Base-by-base conservation (phyloP, 1,140 invertebrate species). In the Himalopsyche phryganea region DNA sequence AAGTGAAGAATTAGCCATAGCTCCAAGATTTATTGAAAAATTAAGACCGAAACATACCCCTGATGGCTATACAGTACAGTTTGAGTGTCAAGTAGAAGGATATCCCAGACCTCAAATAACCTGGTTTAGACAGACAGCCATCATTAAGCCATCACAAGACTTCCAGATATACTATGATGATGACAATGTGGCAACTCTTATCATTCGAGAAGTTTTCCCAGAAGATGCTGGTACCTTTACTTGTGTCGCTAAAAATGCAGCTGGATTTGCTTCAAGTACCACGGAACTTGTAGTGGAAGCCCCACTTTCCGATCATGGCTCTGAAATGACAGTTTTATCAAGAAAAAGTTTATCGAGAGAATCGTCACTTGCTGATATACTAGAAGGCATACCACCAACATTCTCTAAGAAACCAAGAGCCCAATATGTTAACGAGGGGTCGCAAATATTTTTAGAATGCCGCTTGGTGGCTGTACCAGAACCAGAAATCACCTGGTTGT, bases 201-300 rank as follows among this genome's bases (percentile, higher is more conserved):
- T 97, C 15, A 97, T 98, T 61, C 85, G 87, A 49, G 96, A 98
- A 81, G 92, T 97, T 0, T 96, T 95, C 74, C 92, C 94, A 0
- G 96, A 98, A 81, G 96, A 99, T 75, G 91, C 94, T 1, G 96
- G 95, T 1, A 90, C 88, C 41, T 98, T 97, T 73, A 98, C 94
- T 0, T 96, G 95, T 67, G 91, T 98, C 10, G 92, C 95, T 10
- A 96, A 97, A 70, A 99, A 98, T 71, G 82, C 89, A 2, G 90
- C 90, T 36, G 97, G 97, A 19, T 94, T 91, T 74, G 91, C 93
- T 0, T 92, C 92, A 0, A 92, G 89, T 67, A 92, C 92, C 5
- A 93, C 94, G 1, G 92, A 95, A 71, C 72, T 98, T 10, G 83
- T 87, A 18, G 91, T 97, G 0, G 91, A 96, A 76, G 85, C 86